phyloP scores from a whole-genome alignment of 1,140 invertebrate genomes.

The Eupristina koningsbergeri region DNA sequence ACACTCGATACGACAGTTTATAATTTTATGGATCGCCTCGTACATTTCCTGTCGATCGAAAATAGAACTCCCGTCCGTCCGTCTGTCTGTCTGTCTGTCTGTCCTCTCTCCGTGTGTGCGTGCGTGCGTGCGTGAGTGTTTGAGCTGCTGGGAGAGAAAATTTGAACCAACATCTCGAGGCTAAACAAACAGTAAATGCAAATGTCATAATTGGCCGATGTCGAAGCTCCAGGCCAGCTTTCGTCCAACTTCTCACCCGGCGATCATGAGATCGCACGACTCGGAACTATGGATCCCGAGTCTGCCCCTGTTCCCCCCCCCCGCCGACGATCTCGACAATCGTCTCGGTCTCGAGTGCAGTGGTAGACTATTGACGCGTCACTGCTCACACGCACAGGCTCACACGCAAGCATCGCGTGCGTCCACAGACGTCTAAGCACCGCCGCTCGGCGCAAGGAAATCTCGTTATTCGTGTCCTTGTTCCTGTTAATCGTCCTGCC shows the following conservation, averaged over 20 bases:
- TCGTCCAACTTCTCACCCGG: no score
- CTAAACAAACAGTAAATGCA: neutral
- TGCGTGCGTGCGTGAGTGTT: no score
- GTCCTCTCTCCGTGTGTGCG: no score
- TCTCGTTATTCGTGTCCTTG: neutral
- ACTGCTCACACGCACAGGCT: neutral
- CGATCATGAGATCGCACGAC: neutral
- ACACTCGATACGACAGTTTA: neutral
- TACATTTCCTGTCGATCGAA: no score
- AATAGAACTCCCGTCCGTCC: no score
- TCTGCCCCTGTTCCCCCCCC: neutral
- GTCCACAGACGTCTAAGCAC: conserved; percentile 16
- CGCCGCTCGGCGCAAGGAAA: neutral
- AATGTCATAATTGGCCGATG: neutral
- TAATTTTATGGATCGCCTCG: neutral
- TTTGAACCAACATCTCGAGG: neutral
- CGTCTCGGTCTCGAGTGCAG: neutral
- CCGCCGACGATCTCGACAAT: neutral
- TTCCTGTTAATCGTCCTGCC: neutral
- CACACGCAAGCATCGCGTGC: neutral
- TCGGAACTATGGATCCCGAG: no score
- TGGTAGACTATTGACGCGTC: neutral
- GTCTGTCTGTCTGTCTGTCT: no score
- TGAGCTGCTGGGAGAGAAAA: no score
- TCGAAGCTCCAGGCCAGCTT: no score